A percentile compares a stretch with the other conserved stretches of the same genome.
phyloP scores from a whole-genome alignment of 2,797 vertebrate species.

The Melanotaenia pygmaea region DNA sequence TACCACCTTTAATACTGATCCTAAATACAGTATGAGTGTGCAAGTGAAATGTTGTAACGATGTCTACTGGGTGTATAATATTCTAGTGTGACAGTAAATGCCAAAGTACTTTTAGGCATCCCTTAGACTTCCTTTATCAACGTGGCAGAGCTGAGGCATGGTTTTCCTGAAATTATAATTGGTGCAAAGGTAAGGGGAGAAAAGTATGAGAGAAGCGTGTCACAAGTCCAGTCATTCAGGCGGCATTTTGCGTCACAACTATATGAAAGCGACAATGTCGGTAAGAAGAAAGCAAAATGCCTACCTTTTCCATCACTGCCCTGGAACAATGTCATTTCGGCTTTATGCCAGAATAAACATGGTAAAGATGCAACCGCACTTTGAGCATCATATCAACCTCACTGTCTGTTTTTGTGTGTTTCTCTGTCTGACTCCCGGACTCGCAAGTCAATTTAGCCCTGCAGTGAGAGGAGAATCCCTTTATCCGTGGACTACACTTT shows the following conservation, averaged over 20 bases:
- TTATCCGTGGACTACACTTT: conserved; percentile 52
- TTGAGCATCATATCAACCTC: conserved; percentile 25
- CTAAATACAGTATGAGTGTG: conserved; percentile 3
- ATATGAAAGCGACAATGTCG: conserved; percentile 5
- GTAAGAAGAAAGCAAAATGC: conserved; percentile 14
- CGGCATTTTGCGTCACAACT: conserved; percentile 11
- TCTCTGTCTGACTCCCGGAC: conserved; percentile 5
- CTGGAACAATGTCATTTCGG: conserved; percentile 20
- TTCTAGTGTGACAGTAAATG: neutral
- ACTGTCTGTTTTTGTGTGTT: neutral
- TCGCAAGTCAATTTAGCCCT: conserved; percentile 44
- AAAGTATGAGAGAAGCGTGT: conserved; percentile 1
- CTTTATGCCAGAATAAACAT: conserved; percentile 4
- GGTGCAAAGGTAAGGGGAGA: conserved; percentile 14
- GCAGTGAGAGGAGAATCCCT: conserved; percentile 56
- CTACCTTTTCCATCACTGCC: conserved; percentile 47
- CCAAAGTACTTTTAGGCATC: conserved; percentile 12
- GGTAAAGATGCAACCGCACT: conserved; percentile 30
- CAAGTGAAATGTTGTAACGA: conserved; percentile 12
- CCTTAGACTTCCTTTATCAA: conserved; percentile 1
- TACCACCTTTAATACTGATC: conserved; percentile 2
- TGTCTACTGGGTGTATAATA: conserved; percentile 1
- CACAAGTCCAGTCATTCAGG: conserved; percentile 30
- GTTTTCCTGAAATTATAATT: neutral
- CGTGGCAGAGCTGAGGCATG: neutral